Evolutionary conservation across 1,140 invertebrate genomes (phyloP).

Genomic region (Pteromalus puparum): DNA sequence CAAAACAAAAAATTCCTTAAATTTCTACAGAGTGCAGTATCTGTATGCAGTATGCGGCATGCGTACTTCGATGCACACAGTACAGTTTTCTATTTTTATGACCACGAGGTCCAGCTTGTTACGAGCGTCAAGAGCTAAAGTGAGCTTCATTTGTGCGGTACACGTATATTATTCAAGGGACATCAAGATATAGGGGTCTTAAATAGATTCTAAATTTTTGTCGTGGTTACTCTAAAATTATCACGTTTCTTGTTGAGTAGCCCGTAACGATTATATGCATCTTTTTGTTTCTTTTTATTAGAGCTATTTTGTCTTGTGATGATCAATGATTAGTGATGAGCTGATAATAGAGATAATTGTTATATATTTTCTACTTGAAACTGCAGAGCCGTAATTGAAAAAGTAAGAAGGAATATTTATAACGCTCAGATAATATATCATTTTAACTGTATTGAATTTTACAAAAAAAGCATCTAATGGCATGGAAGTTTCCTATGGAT

Average conservation of each 20-base stretch:
- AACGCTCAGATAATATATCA: no score
- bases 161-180: conserved; percentile 8
- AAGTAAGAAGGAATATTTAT: no score
- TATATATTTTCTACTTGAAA: neutral
- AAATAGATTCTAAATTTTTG: conserved; percentile 11
- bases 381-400: no score
- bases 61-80: neutral
- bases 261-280: neutral
- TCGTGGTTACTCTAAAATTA: neutral
- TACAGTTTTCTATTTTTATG: conserved; percentile 17
- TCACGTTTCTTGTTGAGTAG: neutral
- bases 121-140: conserved; percentile 23
- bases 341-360: neutral
- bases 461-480: no score
- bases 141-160: neutral
- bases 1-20: no score
- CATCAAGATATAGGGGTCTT: conserved; percentile 18
- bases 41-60: neutral
- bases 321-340: neutral
- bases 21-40: no score
- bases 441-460: no score
- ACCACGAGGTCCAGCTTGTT: conserved; percentile 7
- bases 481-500: no score
- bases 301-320: neutral
- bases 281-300: neutral